phyloP scores from a whole-genome alignment of 2,113 vertebrate species.

The Puffinus mauretanicus region DNA sequence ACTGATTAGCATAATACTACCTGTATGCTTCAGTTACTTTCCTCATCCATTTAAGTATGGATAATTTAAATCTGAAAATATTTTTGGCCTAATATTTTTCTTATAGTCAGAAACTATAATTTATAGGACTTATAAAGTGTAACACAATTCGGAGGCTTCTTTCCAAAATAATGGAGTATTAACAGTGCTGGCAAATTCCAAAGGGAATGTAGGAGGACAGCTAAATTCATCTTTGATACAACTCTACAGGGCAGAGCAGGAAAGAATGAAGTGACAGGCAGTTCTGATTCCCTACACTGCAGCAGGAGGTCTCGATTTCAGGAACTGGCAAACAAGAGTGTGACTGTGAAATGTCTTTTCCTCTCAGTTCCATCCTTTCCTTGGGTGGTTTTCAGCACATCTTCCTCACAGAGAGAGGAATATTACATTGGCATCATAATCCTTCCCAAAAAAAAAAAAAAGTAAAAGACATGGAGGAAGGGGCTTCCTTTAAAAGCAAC shows the following conservation, averaged over 20 bases:
- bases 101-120: not conserved
- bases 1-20: not conserved
- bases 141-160: not conserved
- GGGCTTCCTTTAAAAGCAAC: not conserved
- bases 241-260: not conserved
- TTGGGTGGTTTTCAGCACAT: not conserved
- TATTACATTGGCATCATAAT: not conserved
- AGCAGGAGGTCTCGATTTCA: not conserved
- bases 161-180: not conserved
- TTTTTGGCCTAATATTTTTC: not conserved
- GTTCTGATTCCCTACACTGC: not conserved
- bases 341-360: not conserved
- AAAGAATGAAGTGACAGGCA: not conserved
- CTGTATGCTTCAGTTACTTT: not conserved
- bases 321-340: not conserved
- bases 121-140: not conserved
- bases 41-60: not conserved
- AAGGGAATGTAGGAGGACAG: not conserved
- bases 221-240: not conserved
- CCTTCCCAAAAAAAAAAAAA: not conserved
- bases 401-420: not conserved
- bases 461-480: no score
- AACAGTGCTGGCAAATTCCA: not conserved
- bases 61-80: not conserved
- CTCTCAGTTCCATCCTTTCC: not conserved